Conservation (phyloP, 2,113 vertebrate species). For the Cyprinodon brontotheroides region DNA sequence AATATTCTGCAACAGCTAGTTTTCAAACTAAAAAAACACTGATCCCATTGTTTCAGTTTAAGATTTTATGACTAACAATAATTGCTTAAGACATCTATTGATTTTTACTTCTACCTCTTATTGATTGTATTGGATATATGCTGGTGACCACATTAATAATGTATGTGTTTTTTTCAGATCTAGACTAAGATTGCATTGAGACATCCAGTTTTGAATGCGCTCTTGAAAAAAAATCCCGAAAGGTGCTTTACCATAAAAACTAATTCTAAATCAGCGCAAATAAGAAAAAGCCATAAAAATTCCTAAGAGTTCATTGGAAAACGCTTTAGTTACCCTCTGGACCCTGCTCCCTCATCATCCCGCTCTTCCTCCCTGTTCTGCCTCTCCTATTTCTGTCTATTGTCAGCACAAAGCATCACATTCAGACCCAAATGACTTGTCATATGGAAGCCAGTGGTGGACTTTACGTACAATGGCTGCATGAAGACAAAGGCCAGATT, state of each 20-base stretch:
- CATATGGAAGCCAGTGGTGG: constrained; percentile 78
- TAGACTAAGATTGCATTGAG: no score
- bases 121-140: background rate
- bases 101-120: no score
- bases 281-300: constrained; percentile 80
- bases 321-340: constrained; percentile 42
- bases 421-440: constrained; percentile 84
- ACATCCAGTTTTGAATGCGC: fast-evolving
- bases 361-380: constrained; percentile 43
- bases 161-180: background rate
- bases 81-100: no score
- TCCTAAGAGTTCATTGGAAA: constrained; percentile 78
- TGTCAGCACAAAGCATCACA: constrained; percentile 86
- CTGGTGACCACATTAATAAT: background rate
- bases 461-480: constrained; percentile 83
- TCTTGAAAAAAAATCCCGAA: constrained; percentile 2
- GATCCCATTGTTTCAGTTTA: no score
- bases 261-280: constrained; percentile 61
- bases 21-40: no score
- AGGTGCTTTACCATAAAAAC: constrained; percentile 40
- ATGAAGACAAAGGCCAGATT: constrained; percentile 93
- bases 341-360: constrained; percentile 14
- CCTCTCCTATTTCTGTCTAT: constrained; percentile 62
- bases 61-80: no score
- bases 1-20: no score